phyloP scores from a whole-genome alignment of 2,113 vertebrate genomes.

The Ictalurus furcatus region DNA sequence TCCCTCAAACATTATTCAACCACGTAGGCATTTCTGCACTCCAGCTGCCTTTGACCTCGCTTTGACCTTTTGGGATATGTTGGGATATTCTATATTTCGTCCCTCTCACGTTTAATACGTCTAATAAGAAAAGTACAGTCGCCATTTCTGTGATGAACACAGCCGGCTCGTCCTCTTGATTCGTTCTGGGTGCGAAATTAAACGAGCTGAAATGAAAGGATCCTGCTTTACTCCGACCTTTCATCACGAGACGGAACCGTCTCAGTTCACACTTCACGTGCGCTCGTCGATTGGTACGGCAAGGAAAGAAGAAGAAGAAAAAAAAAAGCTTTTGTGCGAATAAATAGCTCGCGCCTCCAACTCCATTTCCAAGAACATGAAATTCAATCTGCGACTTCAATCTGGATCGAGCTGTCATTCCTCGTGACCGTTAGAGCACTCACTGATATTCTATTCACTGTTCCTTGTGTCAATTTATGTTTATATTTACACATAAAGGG shows the following conservation, averaged over 20 bases:
- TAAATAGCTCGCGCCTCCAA: constrained; percentile 74
- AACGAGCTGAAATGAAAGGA: constrained; percentile 27
- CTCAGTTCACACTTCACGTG: constrained; percentile 23
- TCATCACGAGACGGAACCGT: constrained; percentile 58
- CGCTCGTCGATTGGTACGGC: constrained; percentile 15
- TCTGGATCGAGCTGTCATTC: constrained; percentile 67
- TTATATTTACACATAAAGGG: constrained; percentile 72
- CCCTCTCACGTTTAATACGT: not conserved
- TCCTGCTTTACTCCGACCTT: constrained; percentile 35
- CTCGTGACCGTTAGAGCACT: constrained; percentile 70
- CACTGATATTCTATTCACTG: constrained; percentile 70
- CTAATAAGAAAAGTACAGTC: constrained; percentile 19
- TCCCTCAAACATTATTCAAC: constrained; percentile 5
- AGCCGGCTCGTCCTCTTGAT: not conserved
- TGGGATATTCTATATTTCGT: not conserved
- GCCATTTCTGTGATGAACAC: not conserved
- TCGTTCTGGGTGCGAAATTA: not conserved
- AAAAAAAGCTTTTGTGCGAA: constrained; percentile 60
- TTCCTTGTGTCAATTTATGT: constrained; percentile 70
- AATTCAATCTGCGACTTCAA: constrained; percentile 73
- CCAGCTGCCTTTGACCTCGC: constrained; percentile 18
- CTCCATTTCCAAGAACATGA: constrained; percentile 75
- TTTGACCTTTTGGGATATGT: constrained; percentile 4
- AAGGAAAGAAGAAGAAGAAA: not conserved
- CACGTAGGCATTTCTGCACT: not conserved